Conservation (phyloP, 2,888 invertebrate species). For the Thymelicus lineola region DNA sequence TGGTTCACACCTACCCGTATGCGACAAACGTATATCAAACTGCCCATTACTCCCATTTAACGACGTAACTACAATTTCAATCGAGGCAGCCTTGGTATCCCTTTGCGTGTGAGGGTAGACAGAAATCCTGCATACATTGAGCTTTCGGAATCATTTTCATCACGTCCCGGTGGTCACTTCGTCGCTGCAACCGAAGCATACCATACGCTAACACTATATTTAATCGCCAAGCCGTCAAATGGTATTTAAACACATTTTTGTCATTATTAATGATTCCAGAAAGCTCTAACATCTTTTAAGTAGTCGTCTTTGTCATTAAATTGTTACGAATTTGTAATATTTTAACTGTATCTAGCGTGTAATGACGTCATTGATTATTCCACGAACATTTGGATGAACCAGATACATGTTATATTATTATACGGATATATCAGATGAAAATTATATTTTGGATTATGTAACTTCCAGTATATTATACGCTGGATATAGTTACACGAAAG, state of each 20-base stretch:
- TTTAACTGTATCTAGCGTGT: conserved; percentile 23
- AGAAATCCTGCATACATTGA: conserved; percentile 31
- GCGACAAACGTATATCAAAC: conserved; percentile 21
- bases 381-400: too few species aligned
- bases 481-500: conserved; percentile 9
- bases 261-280: conserved; percentile 23
- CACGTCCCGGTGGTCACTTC: not conserved
- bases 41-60: not conserved
- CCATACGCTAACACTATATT: not conserved
- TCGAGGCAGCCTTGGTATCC: conserved; percentile 26
- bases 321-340: not conserved
- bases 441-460: not conserved
- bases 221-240: not conserved
- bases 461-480: conserved; percentile 9
- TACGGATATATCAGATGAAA: not conserved
- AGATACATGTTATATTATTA: not conserved
- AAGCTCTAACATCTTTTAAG: conserved; percentile 13
- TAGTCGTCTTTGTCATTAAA: conserved; percentile 15
- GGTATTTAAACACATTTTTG: not conserved
- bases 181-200: not conserved
- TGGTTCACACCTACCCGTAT: conserved; percentile 47
- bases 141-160: conserved; percentile 30
- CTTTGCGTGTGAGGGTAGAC: conserved; percentile 23
- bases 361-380: not conserved
- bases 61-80: not conserved